These are phyloP conservation scores for Yponomeuta plumbellus DNA, from an alignment of 2,888 invertebrate species.

Conservation along the genomic window DNA sequence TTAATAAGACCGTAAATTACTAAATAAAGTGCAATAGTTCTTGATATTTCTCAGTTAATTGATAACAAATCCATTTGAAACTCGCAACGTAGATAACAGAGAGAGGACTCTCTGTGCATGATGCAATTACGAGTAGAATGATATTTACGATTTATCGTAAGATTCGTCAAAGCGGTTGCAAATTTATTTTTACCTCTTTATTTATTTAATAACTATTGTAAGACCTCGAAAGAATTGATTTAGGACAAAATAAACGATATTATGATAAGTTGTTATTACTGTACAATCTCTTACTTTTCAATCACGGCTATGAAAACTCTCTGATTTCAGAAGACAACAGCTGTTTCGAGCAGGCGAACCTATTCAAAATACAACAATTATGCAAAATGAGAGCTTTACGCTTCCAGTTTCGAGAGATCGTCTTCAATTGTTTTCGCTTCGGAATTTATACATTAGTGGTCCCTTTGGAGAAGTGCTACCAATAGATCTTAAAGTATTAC, in stretches of 20 bases:
- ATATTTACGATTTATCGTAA: too few relatives aligned
- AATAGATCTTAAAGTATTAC: too few relatives aligned
- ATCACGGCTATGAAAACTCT: background rate
- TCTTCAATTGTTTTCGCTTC: slow-evolving; percentile 1
- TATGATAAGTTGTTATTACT: background rate
- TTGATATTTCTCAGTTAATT: too few relatives aligned
- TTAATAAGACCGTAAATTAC: too few relatives aligned
- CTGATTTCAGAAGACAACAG: slow-evolving; percentile 2
- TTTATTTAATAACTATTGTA: background rate
- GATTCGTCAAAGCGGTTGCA: too few relatives aligned
- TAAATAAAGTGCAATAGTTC: too few relatives aligned
- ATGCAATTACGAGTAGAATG: too few relatives aligned
- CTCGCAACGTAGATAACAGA: too few relatives aligned
- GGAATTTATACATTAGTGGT: slow-evolving; percentile 5
- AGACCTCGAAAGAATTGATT: background rate
- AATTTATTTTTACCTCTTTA: too few relatives aligned
- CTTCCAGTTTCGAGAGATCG: background rate
- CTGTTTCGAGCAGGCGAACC: slow-evolving; percentile 1
- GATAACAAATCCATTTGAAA: too few relatives aligned
- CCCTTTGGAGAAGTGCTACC: background rate
- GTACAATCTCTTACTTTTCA: background rate
- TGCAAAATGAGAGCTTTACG: slow-evolving; percentile 9
- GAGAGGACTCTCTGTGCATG: too few relatives aligned
- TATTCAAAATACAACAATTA: slow-evolving; percentile 12
- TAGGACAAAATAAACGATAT: too few relatives aligned